Conservation (phyloP, 1,140 invertebrate genomes). For the Atta colombica region DNA sequence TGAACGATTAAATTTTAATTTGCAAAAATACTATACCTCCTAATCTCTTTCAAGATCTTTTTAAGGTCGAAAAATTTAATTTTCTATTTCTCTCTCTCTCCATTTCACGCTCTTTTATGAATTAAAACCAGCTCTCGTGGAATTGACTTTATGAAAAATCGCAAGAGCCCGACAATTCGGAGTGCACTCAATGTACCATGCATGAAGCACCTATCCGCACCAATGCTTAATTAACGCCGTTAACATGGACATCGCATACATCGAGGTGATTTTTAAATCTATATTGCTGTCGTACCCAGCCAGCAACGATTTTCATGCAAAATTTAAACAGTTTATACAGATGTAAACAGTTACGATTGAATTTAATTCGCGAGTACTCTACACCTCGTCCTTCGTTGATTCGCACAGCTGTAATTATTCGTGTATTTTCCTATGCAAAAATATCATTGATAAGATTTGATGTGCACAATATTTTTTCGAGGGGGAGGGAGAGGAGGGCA, state of each 20-base stretch:
- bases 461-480: conserved; percentile 16
- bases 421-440: not conserved
- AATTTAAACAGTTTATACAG: conserved; percentile 45
- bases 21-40: not conserved
- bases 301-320: conserved; percentile 44
- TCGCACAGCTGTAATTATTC: conserved; percentile 29
- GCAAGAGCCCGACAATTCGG: conserved; percentile 51
- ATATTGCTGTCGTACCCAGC: conserved; percentile 48
- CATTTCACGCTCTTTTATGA: not conserved
- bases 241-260: conserved; percentile 61
- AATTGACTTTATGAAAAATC: conserved; percentile 62
- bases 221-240: conserved; percentile 63
- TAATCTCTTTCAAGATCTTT: conserved; percentile 12
- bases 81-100: not conserved
- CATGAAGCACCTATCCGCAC: conserved; percentile 52
- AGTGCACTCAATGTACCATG: conserved; percentile 51
- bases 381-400: not conserved
- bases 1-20: not conserved
- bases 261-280: conserved; percentile 59
- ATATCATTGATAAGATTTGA: conserved; percentile 29
- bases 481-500: not conserved
- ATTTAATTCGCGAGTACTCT: conserved; percentile 25
- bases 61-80: not conserved
- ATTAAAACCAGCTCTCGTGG: conserved; percentile 43
- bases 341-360: conserved; percentile 41